Percentiles rank a stretch among this genome's conserved stretches.
These are phyloP conservation scores for Papilio elwesi DNA, from an alignment of 2,888 invertebrate genomes.

Conservation along the genomic window DNA sequence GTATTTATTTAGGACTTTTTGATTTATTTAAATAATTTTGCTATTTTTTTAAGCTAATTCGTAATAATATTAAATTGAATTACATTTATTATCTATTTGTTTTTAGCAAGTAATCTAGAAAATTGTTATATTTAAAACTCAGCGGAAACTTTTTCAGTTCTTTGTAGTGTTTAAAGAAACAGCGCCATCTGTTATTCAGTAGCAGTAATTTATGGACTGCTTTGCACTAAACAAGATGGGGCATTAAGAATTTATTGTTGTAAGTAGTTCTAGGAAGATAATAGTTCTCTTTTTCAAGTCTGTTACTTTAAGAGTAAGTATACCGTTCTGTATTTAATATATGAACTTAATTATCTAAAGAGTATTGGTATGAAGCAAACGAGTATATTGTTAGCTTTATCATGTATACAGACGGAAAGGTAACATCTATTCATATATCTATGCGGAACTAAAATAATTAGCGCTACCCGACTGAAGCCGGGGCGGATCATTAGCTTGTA, in stretches of 20 bases:
- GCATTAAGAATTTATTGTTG: slow-evolving; percentile 10
- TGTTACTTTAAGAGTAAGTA: not conserved
- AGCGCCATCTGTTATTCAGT: slow-evolving; percentile 27
- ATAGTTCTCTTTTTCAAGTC: slow-evolving; percentile 8
- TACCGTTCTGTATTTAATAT: not conserved
- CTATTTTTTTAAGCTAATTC: not conserved
- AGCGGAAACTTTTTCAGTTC: not conserved
- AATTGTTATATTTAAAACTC: not conserved
- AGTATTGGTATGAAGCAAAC: not conserved
- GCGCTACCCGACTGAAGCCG: no score
- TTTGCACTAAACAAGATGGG: not conserved
- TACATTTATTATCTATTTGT: not conserved
- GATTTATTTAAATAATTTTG: not conserved
- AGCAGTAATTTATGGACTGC: slow-evolving; percentile 25
- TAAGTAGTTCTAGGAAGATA: slow-evolving; percentile 4
- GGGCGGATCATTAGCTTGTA: no score
- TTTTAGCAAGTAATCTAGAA: not conserved
- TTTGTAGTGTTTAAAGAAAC: not conserved
- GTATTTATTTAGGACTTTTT: slow-evolving; percentile 19
- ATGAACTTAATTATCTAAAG: not conserved
- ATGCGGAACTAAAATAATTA: no score
- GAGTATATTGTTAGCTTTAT: no score
- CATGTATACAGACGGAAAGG: no score
- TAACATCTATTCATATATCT: no score
- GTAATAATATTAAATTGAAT: not conserved